Evolutionary conservation across 1,140 invertebrate species (phyloP).

Genomic region (Saccostrea echinata): DNA sequence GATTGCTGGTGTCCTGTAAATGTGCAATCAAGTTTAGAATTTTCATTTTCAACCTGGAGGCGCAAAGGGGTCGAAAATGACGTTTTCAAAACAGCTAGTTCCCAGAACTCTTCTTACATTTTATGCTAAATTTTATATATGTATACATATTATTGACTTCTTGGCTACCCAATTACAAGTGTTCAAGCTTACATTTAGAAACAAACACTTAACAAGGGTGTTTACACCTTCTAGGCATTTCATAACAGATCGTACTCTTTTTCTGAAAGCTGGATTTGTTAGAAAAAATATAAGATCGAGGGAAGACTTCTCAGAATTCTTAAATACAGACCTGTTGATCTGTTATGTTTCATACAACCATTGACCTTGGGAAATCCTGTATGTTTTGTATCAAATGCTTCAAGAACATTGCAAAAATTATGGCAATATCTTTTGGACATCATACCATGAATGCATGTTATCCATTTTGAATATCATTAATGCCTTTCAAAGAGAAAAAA

Average conservation of each 20-base stretch:
- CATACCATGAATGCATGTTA: background rate
- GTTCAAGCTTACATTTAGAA: too few relatives aligned
- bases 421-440: background rate
- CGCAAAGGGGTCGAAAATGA: too few relatives aligned
- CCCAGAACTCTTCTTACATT: too few relatives aligned
- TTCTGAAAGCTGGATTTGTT: background rate
- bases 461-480: background rate
- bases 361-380: background rate
- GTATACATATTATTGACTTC: too few relatives aligned
- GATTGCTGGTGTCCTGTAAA: too few relatives aligned
- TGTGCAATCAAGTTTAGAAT: too few relatives aligned
- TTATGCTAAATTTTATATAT: too few relatives aligned
- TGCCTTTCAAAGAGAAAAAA: background rate
- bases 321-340: background rate
- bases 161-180: too few relatives aligned
- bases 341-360: background rate
- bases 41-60: too few relatives aligned
- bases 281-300: background rate
- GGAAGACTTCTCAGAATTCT: background rate
- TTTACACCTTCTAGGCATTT: too few relatives aligned
- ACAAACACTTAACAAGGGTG: too few relatives aligned
- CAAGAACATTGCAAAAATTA: background rate
- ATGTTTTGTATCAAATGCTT: background rate
- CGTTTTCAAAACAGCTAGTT: too few relatives aligned
- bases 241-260: background rate